phyloP scores from a whole-genome alignment of 1,140 invertebrate species.

The Ips typographus region DNA sequence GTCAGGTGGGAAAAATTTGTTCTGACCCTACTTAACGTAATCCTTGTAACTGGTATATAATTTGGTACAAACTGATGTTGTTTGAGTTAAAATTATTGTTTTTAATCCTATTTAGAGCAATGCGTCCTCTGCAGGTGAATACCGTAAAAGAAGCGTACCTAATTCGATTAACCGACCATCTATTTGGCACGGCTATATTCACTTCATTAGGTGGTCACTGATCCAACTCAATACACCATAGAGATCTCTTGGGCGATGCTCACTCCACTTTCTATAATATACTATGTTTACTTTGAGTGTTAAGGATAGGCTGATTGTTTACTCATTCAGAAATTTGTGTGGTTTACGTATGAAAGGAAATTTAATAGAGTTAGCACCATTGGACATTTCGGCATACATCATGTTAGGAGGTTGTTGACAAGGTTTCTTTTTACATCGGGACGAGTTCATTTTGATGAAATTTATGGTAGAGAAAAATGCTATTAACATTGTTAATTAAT shows the following conservation, averaged over 20 bases:
- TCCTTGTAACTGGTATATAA: too few relatives aligned
- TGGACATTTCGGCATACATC: too few relatives aligned
- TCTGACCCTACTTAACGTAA: too few relatives aligned
- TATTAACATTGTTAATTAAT: slow-evolving; percentile 6
- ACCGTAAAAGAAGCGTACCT: slow-evolving; percentile 23
- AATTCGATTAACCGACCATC: slow-evolving; percentile 33
- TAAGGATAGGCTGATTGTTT: slow-evolving; percentile 13
- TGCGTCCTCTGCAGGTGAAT: slow-evolving; percentile 17
- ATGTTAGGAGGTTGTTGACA: too few relatives aligned
- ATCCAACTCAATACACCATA: slow-evolving; percentile 25
- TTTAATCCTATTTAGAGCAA: slow-evolving; percentile 17
- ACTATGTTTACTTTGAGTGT: slow-evolving; percentile 25
- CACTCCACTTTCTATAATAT: slow-evolving; percentile 21
- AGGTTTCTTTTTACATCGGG: not conserved
- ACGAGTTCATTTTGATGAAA: not conserved
- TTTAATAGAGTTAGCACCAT: too few relatives aligned
- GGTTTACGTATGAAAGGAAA: not conserved
- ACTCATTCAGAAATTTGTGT: slow-evolving; percentile 17
- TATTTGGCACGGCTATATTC: slow-evolving; percentile 26
- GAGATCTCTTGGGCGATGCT: slow-evolving; percentile 32
- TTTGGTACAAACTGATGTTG: too few relatives aligned
- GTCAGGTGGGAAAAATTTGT: too few relatives aligned
- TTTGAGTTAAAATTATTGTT: too few relatives aligned
- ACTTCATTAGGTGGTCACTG: slow-evolving; percentile 29
- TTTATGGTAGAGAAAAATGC: slow-evolving; percentile 2